These are phyloP conservation scores for Sterna hirundo DNA, from an alignment of 2,113 vertebrate genomes.

Conservation along the genomic window DNA sequence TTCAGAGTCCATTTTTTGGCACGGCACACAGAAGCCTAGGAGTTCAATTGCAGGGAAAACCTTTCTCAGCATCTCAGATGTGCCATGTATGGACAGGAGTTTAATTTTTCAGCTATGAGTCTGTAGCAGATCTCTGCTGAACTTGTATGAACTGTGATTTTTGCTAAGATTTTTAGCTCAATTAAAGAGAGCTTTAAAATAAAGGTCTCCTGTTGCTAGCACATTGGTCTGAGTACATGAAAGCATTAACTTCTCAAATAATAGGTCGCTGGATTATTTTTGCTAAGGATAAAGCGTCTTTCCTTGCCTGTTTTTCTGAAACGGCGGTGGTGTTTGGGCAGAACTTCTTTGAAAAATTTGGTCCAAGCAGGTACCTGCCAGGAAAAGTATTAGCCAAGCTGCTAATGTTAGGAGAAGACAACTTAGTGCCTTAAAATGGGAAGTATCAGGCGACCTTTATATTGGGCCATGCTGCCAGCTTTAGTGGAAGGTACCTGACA, in stretches of 20 bases:
- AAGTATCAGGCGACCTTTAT: not conserved
- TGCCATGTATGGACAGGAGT: not conserved
- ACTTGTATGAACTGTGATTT: not conserved
- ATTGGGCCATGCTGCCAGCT: not conserved
- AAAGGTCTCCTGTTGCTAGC: not conserved
- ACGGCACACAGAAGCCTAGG: not conserved
- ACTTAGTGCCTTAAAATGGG: not conserved
- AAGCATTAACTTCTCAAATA: not conserved
- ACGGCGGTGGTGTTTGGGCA: not conserved
- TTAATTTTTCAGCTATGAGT: not conserved
- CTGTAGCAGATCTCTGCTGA: conserved; percentile 17
- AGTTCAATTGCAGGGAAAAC: not conserved
- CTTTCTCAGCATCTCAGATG: not conserved
- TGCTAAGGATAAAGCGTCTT: not conserved
- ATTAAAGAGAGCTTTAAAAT: not conserved
- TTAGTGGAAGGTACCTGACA: not conserved
- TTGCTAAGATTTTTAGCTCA: not conserved
- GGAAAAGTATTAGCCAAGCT: not conserved
- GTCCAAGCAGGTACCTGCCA: not conserved
- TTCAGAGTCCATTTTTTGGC: not conserved
- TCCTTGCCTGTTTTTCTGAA: not conserved
- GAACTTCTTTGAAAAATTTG: not conserved
- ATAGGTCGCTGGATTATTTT: not conserved
- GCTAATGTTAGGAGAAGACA: not conserved
- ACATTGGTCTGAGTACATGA: not conserved